These are phyloP conservation scores for Venturia canescens DNA, from an alignment of 1,140 invertebrate genomes.

Conservation along the genomic window DNA sequence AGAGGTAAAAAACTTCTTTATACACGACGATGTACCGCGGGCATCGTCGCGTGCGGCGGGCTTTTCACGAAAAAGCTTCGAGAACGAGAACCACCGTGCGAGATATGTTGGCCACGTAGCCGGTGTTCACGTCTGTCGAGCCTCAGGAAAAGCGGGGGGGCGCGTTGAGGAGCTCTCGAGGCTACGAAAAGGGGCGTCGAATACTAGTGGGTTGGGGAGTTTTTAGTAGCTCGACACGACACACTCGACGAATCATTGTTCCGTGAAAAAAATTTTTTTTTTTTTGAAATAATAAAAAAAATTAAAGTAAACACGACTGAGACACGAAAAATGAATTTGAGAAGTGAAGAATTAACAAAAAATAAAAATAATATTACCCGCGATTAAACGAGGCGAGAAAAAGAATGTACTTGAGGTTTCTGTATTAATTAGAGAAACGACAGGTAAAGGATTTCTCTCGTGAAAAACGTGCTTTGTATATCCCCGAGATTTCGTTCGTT, in stretches of 20 bases:
- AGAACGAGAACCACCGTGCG: not conserved
- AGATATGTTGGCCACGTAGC: not conserved
- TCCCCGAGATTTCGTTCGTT: not conserved
- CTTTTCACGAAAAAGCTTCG: constrained; percentile 9
- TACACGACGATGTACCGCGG: not conserved
- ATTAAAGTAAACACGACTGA: not conserved
- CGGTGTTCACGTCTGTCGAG: not conserved
- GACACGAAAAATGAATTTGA: not conserved
- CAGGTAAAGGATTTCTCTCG: not conserved
- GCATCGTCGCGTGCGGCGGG: constrained; percentile 21
- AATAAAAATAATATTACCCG: not conserved
- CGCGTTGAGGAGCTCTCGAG: not conserved
- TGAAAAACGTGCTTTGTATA: not conserved
- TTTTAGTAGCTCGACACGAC: constrained; percentile 17
- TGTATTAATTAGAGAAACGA: not conserved
- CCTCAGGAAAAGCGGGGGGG: not conserved
- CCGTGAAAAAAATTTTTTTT: not conserved
- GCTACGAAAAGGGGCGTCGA: not conserved
- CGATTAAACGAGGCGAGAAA: not conserved
- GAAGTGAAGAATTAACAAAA: constrained; percentile 1
- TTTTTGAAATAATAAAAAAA: not conserved
- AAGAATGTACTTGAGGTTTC: not conserved
- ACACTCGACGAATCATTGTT: constrained; percentile 4
- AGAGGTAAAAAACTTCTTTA: constrained; percentile 18
- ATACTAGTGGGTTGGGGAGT: not conserved